A percentile compares a stretch with the other conserved stretches of the same genome.
Evolutionary conservation across 2,888 invertebrate genomes (phyloP).

Genomic region (Pandemis heparana): DNA sequence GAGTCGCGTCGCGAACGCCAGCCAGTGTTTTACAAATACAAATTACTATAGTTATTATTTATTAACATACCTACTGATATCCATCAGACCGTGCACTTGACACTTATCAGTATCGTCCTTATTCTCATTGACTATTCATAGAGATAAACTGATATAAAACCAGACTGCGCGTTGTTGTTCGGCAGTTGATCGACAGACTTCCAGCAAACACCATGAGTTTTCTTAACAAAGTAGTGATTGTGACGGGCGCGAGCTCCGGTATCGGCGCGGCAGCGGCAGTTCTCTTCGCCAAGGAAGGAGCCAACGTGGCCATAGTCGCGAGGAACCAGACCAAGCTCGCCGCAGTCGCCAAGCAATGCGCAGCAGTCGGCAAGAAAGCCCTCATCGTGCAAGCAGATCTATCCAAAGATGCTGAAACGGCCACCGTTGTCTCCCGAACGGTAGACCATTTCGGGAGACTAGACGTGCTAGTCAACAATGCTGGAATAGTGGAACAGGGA

Average conservation of each 20-base stretch:
- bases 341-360: constrained; percentile 48
- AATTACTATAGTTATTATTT: neutral
- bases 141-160: neutral
- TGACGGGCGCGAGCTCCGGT: constrained; percentile 65
- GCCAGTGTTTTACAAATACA: too few relatives aligned
- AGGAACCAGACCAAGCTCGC: constrained; percentile 53
- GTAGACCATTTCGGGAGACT: constrained; percentile 55
- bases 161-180: neutral
- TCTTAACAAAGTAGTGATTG: constrained; percentile 57
- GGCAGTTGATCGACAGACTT: neutral
- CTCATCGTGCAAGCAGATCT: constrained; percentile 57
- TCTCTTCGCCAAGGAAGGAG: constrained; percentile 57
- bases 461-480: constrained; percentile 60
- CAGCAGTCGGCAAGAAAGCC: constrained; percentile 48
- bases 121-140: neutral
- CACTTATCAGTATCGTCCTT: neutral
- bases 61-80: neutral
- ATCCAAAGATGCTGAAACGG: constrained; percentile 53
- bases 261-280: constrained; percentile 63
- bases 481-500: neutral
- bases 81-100: neutral
- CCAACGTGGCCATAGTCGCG: constrained; percentile 56
- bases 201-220: constrained; percentile 40
- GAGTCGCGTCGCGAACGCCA: too few relatives aligned
- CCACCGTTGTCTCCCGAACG: constrained; percentile 52